A percentile compares a stretch with the other conserved stretches of the same genome.
phyloP scores from a whole-genome alignment of 2,797 vertebrate genomes.

The Leucoraja ocellata region DNA sequence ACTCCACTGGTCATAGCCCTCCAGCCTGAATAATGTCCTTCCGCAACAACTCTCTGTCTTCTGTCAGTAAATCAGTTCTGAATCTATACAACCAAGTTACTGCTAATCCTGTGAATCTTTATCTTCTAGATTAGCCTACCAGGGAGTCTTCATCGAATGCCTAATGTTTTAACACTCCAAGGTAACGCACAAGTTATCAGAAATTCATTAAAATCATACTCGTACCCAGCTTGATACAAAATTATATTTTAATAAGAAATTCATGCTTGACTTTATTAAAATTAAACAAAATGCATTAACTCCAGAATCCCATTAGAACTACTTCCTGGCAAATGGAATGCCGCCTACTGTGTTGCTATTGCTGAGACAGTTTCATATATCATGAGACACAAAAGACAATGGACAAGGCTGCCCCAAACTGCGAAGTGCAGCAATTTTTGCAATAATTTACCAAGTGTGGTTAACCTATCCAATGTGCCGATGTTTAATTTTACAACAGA shows the following conservation, averaged over 20 bases:
- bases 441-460: not conserved
- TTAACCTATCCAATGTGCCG: not conserved
- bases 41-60: too few species aligned
- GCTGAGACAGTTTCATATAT: not conserved
- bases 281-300: not conserved
- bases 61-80: too few species aligned
- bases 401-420: not conserved
- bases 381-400: conserved; percentile 6
- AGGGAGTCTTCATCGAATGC: too few species aligned
- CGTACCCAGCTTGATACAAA: not conserved
- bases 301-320: not conserved
- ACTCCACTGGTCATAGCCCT: too few species aligned
- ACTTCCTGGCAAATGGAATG: not conserved
- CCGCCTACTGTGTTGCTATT: not conserved
- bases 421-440: not conserved
- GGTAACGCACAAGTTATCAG: not conserved
- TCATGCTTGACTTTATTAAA: not conserved
- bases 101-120: too few species aligned
- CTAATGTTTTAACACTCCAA: too few species aligned
- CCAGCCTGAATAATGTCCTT: too few species aligned
- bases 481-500: not conserved
- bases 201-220: not conserved
- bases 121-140: too few species aligned
- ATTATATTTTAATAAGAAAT: not conserved
- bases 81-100: too few species aligned